These are phyloP conservation scores for Dryocosmus kuriphilus DNA, from an alignment of 2,888 invertebrate genomes.

Conservation along the genomic window DNA sequence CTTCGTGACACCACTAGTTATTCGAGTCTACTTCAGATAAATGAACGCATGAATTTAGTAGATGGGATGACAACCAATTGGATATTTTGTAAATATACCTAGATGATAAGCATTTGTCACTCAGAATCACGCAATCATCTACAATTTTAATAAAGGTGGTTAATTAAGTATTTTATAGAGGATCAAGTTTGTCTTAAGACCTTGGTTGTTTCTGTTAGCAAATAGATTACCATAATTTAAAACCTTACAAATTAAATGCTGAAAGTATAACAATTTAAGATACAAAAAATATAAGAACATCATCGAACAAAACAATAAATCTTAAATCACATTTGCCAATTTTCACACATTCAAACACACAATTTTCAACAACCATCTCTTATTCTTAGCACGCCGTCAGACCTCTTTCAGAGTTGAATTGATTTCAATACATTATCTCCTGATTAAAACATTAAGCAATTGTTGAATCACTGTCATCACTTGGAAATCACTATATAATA, in stretches of 20 bases:
- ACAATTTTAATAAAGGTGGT: neutral
- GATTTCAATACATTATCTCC: neutral
- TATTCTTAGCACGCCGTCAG: slow-evolving; percentile 4
- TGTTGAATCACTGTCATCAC: slow-evolving; percentile 24
- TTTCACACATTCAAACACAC: neutral
- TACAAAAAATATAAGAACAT: neutral
- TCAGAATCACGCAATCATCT: neutral
- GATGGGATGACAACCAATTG: slow-evolving; percentile 18
- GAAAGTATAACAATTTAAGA: too few relatives aligned
- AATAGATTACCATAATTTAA: neutral
- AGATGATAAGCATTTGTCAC: neutral
- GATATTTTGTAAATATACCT: neutral
- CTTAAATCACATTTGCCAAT: neutral
- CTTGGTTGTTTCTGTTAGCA: neutral
- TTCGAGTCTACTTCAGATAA: slow-evolving; percentile 14
- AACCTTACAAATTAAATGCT: neutral
- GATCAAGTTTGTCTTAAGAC: too few relatives aligned
- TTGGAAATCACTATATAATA: slow-evolving; percentile 7
- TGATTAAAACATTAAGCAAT: slow-evolving; percentile 2
- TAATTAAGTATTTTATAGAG: neutral
- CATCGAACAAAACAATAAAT: neutral
- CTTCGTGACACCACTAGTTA: slow-evolving; percentile 13
- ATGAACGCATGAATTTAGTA: slow-evolving; percentile 18
- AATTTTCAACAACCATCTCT: neutral
- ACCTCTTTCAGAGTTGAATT: slow-evolving; percentile 21